Evolutionary conservation across 2,797 vertebrate genomes (phyloP).

Genomic region (Enteromius radiatus): DNA sequence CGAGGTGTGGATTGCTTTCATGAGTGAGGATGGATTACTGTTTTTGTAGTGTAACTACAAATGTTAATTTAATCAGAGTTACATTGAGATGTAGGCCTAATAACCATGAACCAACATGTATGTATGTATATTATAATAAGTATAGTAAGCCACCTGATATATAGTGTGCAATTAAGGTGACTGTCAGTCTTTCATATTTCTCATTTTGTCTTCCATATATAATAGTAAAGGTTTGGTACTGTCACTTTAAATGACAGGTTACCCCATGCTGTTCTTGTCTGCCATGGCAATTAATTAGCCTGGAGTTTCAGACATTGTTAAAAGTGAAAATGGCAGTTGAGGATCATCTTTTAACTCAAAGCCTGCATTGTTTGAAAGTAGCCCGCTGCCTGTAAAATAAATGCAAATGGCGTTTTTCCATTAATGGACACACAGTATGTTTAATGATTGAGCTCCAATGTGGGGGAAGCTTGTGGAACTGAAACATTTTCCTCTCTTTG

Average conservation of each 20-base stretch:
- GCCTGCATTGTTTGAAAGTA: slow-evolving; percentile 33
- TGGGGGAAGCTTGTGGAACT: slow-evolving; percentile 30
- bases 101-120: background rate
- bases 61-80: background rate
- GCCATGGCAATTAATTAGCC: slow-evolving; percentile 3
- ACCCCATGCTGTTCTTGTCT: background rate
- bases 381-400: slow-evolving; percentile 39
- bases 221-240: background rate
- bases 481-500: slow-evolving; percentile 14
- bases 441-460: slow-evolving; percentile 33
- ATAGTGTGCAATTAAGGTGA: background rate
- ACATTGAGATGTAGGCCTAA: background rate
- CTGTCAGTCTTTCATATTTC: background rate
- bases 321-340: slow-evolving; percentile 17
- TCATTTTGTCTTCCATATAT: background rate
- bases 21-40: background rate
- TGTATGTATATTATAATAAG: background rate
- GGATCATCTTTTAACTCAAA: slow-evolving; percentile 36
- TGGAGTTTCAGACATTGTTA: slow-evolving; percentile 32
- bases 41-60: background rate
- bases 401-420: slow-evolving; percentile 42
- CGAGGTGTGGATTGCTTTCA: background rate
- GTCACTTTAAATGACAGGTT: slow-evolving; percentile 24
- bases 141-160: background rate
- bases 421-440: slow-evolving; percentile 30